phyloP scores from a whole-genome alignment of 1,140 invertebrate genomes.

The Papilio xuthus region DNA sequence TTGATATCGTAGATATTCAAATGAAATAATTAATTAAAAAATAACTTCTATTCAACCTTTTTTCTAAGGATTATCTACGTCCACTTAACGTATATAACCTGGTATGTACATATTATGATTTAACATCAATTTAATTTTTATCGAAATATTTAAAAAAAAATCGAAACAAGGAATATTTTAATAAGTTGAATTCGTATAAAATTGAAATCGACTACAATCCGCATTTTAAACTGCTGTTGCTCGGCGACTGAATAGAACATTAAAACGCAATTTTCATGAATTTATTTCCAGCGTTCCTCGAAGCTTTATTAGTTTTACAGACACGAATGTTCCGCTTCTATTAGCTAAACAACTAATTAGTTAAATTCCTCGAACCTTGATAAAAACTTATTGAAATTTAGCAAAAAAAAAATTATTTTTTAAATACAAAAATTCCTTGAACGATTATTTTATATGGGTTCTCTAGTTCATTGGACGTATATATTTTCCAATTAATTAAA shows the following conservation, averaged over 20 bases:
- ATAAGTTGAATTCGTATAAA: neutral
- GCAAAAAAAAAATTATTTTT: neutral
- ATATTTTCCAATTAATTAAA: too few relatives aligned
- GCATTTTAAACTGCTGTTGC: constrained; percentile 6
- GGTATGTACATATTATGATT: too few relatives aligned
- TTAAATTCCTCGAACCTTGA: neutral
- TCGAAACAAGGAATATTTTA: neutral
- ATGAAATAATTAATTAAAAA: too few relatives aligned
- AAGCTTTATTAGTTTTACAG: constrained; percentile 21
- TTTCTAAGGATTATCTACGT: too few relatives aligned
- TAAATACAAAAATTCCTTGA: too few relatives aligned
- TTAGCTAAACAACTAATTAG: neutral
- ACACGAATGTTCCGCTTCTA: constrained; percentile 4
- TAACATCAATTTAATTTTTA: too few relatives aligned
- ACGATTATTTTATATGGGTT: too few relatives aligned
- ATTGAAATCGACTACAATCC: neutral
- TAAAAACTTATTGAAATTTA: neutral
- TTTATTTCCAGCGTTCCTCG: constrained; percentile 7
- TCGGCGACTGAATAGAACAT: constrained; percentile 8
- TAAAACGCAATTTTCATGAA: constrained; percentile 28
- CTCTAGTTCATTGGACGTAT: too few relatives aligned
- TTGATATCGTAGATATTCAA: too few relatives aligned
- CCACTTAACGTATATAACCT: too few relatives aligned
- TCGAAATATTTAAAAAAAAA: neutral
- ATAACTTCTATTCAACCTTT: too few relatives aligned